These are phyloP conservation scores for Platysteira castanea DNA, from an alignment of 2,113 vertebrate genomes.

Conservation along the genomic window DNA sequence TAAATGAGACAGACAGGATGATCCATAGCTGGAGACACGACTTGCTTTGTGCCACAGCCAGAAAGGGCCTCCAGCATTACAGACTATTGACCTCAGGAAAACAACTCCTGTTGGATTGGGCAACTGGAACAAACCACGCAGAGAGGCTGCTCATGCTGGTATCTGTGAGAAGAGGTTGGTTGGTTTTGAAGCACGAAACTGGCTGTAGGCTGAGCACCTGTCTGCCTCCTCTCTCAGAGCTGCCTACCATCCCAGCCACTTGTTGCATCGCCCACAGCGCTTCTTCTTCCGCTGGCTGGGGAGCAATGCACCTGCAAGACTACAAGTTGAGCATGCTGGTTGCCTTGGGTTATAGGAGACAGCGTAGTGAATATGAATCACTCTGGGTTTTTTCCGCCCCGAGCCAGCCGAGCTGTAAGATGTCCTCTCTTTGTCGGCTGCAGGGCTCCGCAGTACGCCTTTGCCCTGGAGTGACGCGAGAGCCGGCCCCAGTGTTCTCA, in stretches of 20 bases:
- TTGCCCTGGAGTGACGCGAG: neutral
- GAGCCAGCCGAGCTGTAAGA: neutral
- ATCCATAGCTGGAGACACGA: neutral
- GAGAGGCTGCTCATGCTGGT: neutral
- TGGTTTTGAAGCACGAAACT: neutral
- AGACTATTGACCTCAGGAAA: neutral
- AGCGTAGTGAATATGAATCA: neutral
- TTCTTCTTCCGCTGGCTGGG: neutral
- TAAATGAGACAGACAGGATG: neutral
- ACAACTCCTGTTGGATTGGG: neutral
- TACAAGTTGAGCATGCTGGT: rapidly evolving
- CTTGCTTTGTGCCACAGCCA: neutral
- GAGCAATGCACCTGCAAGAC: neutral
- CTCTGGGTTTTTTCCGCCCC: neutral
- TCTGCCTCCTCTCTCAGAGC: neutral
- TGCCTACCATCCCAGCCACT: neutral
- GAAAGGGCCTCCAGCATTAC: neutral
- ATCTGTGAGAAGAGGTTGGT: neutral
- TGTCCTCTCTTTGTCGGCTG: neutral
- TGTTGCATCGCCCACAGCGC: neutral
- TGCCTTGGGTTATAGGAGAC: neutral
- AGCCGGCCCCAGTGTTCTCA: rapidly evolving
- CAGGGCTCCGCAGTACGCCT: neutral
- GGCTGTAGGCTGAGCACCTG: neutral
- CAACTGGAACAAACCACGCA: neutral